Percentiles rank a stretch among this genome's conserved stretches.
These are phyloP conservation scores for Burhinus oedicnemus DNA, from an alignment of 2,113 vertebrate species.

Conservation along the genomic window DNA sequence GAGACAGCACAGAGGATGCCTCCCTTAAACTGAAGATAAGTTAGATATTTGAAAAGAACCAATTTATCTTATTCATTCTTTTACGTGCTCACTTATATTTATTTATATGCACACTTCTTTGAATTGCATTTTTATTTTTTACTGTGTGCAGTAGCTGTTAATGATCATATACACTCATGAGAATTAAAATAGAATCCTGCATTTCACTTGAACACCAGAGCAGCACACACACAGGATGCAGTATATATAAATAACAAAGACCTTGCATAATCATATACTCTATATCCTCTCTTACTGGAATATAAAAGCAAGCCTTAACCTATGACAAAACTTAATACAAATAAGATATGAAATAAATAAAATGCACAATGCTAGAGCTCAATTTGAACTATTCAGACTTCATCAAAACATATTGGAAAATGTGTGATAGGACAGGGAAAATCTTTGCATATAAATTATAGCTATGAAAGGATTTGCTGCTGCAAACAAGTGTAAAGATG, in stretches of 20 bases:
- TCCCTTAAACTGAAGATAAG: slow-evolving; percentile 52
- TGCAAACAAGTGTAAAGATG: slow-evolving; percentile 61
- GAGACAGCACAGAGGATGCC: not conserved
- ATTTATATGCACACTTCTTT: slow-evolving; percentile 49
- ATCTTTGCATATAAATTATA: slow-evolving; percentile 74
- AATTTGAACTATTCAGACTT: slow-evolving; percentile 70
- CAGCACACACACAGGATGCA: slow-evolving; percentile 46
- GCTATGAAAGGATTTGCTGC: slow-evolving; percentile 69
- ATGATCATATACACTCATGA: slow-evolving; percentile 56
- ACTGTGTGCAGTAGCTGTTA: slow-evolving; percentile 52
- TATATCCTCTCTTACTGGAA: slow-evolving; percentile 62
- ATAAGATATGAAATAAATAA: slow-evolving; percentile 73
- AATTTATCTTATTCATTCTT: slow-evolving; percentile 55
- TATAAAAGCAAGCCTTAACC: slow-evolving; percentile 67
- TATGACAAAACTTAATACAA: slow-evolving; percentile 70
- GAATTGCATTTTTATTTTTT: slow-evolving; percentile 49
- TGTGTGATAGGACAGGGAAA: slow-evolving; percentile 63
- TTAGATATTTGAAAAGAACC: slow-evolving; percentile 57
- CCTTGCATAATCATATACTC: slow-evolving; percentile 69
- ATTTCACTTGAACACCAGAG: slow-evolving; percentile 48
- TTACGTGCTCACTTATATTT: slow-evolving; percentile 43
- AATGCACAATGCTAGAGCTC: slow-evolving; percentile 62
- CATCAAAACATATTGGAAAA: slow-evolving; percentile 68
- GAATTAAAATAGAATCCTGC: slow-evolving; percentile 66
- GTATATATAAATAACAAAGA: slow-evolving; percentile 73